These are phyloP conservation scores for Trichopoda pennipes DNA, from an alignment of 2,888 invertebrate species.

Conservation along the genomic window DNA sequence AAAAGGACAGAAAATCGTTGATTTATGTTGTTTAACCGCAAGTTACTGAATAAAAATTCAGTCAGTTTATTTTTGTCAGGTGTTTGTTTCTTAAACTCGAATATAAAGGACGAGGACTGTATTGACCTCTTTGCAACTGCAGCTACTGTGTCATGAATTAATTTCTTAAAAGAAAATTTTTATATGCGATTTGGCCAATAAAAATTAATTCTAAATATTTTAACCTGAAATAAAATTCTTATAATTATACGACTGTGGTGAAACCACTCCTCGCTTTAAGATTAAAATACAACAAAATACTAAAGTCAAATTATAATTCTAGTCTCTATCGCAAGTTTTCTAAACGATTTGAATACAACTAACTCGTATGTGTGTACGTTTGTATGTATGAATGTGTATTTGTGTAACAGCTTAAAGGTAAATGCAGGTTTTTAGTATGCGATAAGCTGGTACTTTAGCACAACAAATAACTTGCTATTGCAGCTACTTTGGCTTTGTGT, in stretches of 20 bases:
- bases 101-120: no score
- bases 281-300: slow-evolving; percentile 5
- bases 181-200: no score
- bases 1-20: no score
- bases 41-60: no score
- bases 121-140: no score
- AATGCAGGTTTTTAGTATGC: slow-evolving; percentile 70
- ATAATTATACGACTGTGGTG: not conserved
- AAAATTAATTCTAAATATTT: no score
- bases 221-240: not conserved
- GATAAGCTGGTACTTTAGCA: slow-evolving; percentile 72
- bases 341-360: slow-evolving; percentile 18
- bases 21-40: no score
- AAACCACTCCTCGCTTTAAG: not conserved
- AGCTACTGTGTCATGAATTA: no score
- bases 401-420: slow-evolving; percentile 67
- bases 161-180: no score
- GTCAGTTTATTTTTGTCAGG: no score
- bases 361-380: not conserved
- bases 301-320: slow-evolving; percentile 55
- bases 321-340: slow-evolving; percentile 44
- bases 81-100: no score
- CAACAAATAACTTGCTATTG: slow-evolving; percentile 65
- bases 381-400: slow-evolving; percentile 27
- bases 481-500: slow-evolving; percentile 55